Evolutionary conservation across 1,140 invertebrate species (phyloP), one percentile per base, ranked within the genome.

Genomic region (Brachionus sp.): DNA sequence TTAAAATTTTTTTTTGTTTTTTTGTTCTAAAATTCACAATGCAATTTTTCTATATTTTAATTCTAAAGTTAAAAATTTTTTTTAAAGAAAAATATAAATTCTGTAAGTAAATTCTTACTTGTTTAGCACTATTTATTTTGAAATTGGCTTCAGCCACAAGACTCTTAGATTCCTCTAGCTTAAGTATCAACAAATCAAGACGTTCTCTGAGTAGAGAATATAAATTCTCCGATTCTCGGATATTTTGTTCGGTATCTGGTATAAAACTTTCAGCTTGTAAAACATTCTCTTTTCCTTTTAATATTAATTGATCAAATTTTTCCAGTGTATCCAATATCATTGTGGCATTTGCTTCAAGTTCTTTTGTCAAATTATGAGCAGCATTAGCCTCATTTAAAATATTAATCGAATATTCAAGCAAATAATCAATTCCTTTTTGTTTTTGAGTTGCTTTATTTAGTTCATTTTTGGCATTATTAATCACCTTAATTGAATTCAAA

Each of bases 361-460:
- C 50, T 25, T 57, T 13, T 10, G 77, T 44, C 19, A 64, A 23
- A 23, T 62, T 57, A 9, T 80, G 16, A 80, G 77, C 77, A 9
- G 9, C 9, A 25, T 57, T 42, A n/a, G 77, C 35, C 19, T 80
- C 16, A 25, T 80, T 57, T 10, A 33, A 2, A 29, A 44, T 19
- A 19, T n/a, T 35, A 10, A 33, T 1, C 5, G 77, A 50, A 39
- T 29, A 57, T 37, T 80, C 50, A 13, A 62, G 35, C 16, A 80
- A 42, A 66, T 44, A 80, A 12, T 80, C 77, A 16, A 80, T 80
- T 25, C 57, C 77, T 80, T 80, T 80, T 80, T 80, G 77, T 25
- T 80, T 80, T 37, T 33, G n/a, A 13, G n/a, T 9, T 5, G 77
- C 50, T 12, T 80, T 80, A 37, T 80, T 44, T 29, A 80, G 39